Base-by-base conservation (phyloP, 92 coral and sea anemone species). In the Desmophyllum pertusum region DNA sequence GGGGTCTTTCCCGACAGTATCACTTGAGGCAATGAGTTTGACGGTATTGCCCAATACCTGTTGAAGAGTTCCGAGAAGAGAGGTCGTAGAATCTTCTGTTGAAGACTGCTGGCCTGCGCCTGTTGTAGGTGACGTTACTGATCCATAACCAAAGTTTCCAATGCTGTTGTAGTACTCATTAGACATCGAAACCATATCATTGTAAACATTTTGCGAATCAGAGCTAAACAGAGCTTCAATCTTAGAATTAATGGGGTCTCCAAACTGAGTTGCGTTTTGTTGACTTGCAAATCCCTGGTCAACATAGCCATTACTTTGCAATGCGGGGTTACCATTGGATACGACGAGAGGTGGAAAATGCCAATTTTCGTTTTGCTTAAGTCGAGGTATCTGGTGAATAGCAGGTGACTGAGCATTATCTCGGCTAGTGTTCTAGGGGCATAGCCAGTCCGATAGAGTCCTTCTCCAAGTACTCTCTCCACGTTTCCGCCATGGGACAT, bases 261-360 rank as follows among this genome's bases (percentile, higher is more conserved):
- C 18, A 8, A 6, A 3, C 42, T 61, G 71, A 61, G 13, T 39
- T 5, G 9, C 29, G 13, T 27, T 5, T 59, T 41, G 36, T 5
- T 23, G 30, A 38, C 8, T 6, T 37, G 5, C 23, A 27, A 25
- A 4, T 38, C 10, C 19, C n/a, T 39, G 30, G 31, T 62, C 10
- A 18, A 0, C 30, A 25, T 31, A 0, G 39, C 0, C 2, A 10
- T n/a, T 23, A 2, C 18, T 11, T 27, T 14, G 41, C 21, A 2
- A 0, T 36, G 6, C 19, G 25, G 10, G 23, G 0, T 31, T 17
- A 19, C 19, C 83, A 27, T n/a, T 9, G 23, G 66, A 2, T 18
- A 2, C 33, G n/a, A n/a, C 40, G 52, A n/a, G 25, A 35, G 66
- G 18, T 36, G 77, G 84, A 10, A 80, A 80, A 38, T 80, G 77